These are phyloP conservation scores for Notocelia uddmanniana DNA, from an alignment of 2,888 invertebrate genomes.

Conservation along the genomic window DNA sequence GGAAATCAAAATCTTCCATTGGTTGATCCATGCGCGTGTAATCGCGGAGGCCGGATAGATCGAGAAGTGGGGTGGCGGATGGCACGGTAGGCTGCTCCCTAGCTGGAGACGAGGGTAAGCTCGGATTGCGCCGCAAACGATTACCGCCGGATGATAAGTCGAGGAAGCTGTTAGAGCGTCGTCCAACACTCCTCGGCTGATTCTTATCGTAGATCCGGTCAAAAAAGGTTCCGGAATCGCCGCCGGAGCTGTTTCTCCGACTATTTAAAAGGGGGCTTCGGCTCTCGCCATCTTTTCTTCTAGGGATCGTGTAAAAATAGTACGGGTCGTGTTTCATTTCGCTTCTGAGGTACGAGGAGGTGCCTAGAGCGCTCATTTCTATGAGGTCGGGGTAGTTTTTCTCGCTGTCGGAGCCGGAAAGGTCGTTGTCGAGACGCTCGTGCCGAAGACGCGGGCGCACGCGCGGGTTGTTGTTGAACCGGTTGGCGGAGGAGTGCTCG, in stretches of 20 bases:
- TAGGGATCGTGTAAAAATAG: constrained; percentile 89
- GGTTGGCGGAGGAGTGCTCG: constrained; percentile 71
- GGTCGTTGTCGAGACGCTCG: constrained; percentile 79
- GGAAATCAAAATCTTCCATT: constrained; percentile 89
- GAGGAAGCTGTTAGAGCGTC: constrained; percentile 89
- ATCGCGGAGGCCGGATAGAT: constrained; percentile 85
- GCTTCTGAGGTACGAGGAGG: constrained; percentile 72
- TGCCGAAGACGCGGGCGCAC: constrained; percentile 73
- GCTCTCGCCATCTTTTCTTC: constrained; percentile 87
- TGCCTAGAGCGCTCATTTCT: constrained; percentile 81
- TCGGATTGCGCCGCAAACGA: constrained; percentile 81
- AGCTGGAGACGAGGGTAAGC: constrained; percentile 89
- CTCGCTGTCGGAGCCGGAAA: constrained; percentile 82
- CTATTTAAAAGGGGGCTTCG: constrained; percentile 91
- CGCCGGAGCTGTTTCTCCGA: constrained; percentile 90
- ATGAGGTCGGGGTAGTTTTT: constrained; percentile 86
- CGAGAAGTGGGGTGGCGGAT: constrained; percentile 87
- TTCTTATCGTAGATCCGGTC: constrained; percentile 72
- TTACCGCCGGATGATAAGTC: constrained; percentile 86
- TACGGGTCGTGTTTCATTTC: constrained; percentile 78
- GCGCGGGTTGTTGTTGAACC: constrained; percentile 76
- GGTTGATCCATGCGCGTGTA: constrained; percentile 77
- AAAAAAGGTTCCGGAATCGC: constrained; percentile 85
- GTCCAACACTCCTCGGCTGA: constrained; percentile 70
- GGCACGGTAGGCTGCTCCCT: constrained; percentile 76